Percentiles rank a stretch among this genome's conserved stretches.
Conservation (phyloP, 2,797 vertebrate species). For the Aeoliscus strigatus region DNA sequence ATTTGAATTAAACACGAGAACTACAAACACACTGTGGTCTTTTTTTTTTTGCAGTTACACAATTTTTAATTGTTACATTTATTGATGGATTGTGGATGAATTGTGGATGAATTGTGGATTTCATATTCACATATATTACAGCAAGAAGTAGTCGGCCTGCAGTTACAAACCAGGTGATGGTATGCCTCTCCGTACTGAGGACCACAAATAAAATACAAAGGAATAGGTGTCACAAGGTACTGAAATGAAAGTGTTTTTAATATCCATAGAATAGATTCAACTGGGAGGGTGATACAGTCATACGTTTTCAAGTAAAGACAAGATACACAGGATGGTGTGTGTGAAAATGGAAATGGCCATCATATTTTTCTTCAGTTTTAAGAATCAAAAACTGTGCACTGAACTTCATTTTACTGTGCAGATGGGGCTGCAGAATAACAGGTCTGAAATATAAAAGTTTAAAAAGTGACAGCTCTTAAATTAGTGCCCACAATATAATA, state of each 20-base stretch:
- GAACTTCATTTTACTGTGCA: slow-evolving; percentile 25
- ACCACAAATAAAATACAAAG: slow-evolving; percentile 9
- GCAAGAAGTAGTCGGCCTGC: too few relatives aligned
- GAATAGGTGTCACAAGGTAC: slow-evolving; percentile 30
- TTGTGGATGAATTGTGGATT: too few relatives aligned
- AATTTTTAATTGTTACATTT: slow-evolving; percentile 9
- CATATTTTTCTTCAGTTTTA: background rate
- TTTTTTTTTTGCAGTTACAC: slow-evolving; percentile 1
- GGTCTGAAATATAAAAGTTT: slow-evolving; percentile 43
- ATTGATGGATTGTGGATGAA: too few relatives aligned
- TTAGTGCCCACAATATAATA: slow-evolving; percentile 2
- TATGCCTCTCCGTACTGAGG: too few relatives aligned
- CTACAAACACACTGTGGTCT: slow-evolving; percentile 26
- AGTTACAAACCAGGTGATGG: too few relatives aligned
- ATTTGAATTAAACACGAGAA: slow-evolving; percentile 59
- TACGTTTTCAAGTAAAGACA: slow-evolving; percentile 24
- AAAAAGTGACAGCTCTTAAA: slow-evolving; percentile 42
- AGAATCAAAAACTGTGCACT: slow-evolving; percentile 12
- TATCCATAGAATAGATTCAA: background rate
- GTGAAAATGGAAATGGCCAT: background rate
- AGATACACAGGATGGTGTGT: slow-evolving; percentile 25
- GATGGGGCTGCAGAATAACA: slow-evolving; percentile 26
- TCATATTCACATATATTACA: too few relatives aligned
- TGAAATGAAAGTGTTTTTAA: too few relatives aligned
- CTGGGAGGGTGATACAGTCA: background rate